A percentile compares a stretch with the other conserved stretches of the same genome.
Evolutionary conservation across 2,888 invertebrate species (phyloP).

Genomic region (Drosophila borealis): DNA sequence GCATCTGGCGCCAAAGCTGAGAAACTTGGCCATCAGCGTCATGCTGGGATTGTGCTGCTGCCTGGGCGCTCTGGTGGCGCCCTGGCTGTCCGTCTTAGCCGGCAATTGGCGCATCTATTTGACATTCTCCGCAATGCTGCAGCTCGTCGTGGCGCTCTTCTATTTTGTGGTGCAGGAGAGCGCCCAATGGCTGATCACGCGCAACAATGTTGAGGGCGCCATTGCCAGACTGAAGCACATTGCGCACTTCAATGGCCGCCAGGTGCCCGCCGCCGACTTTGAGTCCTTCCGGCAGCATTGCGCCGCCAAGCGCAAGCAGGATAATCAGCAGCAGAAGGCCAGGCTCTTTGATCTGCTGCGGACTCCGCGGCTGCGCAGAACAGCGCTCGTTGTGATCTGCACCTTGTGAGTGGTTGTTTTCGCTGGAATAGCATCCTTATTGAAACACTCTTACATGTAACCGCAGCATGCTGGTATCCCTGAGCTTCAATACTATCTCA

Average conservation of each 20-base stretch:
- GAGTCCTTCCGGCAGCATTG: conserved; percentile 77
- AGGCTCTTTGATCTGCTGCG: conserved; percentile 85
- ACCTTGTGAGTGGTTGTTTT: conserved; percentile 85
- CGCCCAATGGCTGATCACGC: conserved; percentile 87
- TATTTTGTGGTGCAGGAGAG: conserved; percentile 87
- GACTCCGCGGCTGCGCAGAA: conserved; percentile 86
- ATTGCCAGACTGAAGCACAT: conserved; percentile 85
- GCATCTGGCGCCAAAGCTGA: conserved; percentile 86
- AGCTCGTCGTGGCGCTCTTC: conserved; percentile 84
- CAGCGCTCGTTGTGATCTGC: conserved; percentile 86
- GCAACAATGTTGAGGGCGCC: conserved; percentile 86
- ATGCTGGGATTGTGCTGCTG: conserved; percentile 87
- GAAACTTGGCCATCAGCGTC: conserved; percentile 87
- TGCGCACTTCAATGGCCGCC: conserved; percentile 85
- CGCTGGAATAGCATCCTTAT: background rate
- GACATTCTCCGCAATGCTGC: conserved; percentile 85
- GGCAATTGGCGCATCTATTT: conserved; percentile 86
- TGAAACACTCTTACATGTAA: background rate
- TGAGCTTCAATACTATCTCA: conserved; percentile 87
- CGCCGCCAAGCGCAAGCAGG: conserved; percentile 55
- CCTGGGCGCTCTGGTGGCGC: conserved; percentile 85
- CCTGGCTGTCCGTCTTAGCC: conserved; percentile 85
- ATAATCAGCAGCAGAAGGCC: conserved; percentile 49
- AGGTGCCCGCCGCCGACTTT: conserved; percentile 81
- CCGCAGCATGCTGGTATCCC: conserved; percentile 86